Evolutionary conservation across 2,888 invertebrate species (phyloP).

Genomic region (Oscheius sp.): DNA sequence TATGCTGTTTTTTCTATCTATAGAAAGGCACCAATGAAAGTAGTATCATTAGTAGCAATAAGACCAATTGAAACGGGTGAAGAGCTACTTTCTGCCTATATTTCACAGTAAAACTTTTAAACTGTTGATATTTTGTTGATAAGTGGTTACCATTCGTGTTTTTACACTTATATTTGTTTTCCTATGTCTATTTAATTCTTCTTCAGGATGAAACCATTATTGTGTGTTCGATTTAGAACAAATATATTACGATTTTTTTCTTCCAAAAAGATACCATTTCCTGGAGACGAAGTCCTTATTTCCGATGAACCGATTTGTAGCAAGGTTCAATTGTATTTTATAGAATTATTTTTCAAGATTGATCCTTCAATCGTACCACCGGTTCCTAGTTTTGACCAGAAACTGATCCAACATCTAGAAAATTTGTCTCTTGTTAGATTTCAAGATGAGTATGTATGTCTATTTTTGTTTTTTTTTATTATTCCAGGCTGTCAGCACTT

Average conservation of each 20-base stretch:
- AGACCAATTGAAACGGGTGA: conserved; percentile 20
- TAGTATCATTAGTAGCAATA: conserved; percentile 24
- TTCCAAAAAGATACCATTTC: conserved; percentile 23
- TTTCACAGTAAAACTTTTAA: conserved; percentile 17
- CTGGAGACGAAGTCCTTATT: conserved; percentile 26
- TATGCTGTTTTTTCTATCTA: conserved; percentile 25
- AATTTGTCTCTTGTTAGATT: conserved; percentile 49
- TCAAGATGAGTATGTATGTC: conserved; percentile 33
- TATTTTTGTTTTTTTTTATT: neutral
- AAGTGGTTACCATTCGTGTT: neutral
- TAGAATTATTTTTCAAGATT: conserved; percentile 30
- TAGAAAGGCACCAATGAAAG: neutral
- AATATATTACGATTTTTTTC: neutral
- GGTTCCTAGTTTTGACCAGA: conserved; percentile 41
- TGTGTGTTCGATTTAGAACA: neutral
- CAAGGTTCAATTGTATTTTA: neutral
- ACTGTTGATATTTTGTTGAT: neutral
- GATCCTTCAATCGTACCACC: conserved; percentile 21
- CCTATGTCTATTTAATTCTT: too few species aligned
- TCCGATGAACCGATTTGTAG: conserved; percentile 14
- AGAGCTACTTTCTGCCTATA: conserved; percentile 31
- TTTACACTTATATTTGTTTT: neutral
- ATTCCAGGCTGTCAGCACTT: conserved; percentile 45
- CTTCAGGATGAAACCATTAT: neutral
- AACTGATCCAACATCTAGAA: conserved; percentile 48